Evolutionary conservation across 2,888 invertebrate species (phyloP).

Genomic region (Parascotia fuliginaria): DNA sequence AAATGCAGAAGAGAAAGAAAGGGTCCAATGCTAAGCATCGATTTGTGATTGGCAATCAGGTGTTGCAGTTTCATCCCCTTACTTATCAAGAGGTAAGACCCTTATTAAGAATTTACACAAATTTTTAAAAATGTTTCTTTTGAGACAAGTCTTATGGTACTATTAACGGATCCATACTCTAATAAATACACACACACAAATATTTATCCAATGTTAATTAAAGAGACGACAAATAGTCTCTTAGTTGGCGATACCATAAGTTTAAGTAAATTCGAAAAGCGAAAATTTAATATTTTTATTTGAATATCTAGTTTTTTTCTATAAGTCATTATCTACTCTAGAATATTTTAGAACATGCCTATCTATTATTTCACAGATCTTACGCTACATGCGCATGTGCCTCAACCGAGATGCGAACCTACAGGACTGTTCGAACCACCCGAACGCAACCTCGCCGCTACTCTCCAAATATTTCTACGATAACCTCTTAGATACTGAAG

Average conservation of each 20-base stretch:
- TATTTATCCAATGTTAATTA: no score
- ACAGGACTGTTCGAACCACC: slow-evolving; percentile 85
- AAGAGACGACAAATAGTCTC: no score
- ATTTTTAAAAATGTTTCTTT: no score
- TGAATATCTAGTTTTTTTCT: not conserved
- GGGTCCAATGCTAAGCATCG: slow-evolving; percentile 85
- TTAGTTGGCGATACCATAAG: no score
- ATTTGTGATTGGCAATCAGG: slow-evolving; percentile 88
- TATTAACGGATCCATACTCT: no score
- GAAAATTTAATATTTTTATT: not conserved
- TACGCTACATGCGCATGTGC: slow-evolving; percentile 93
- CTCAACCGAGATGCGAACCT: slow-evolving; percentile 87
- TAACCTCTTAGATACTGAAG: slow-evolving; percentile 84
- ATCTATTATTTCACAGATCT: slow-evolving; percentile 78
- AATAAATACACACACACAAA: no score
- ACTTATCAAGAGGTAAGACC: slow-evolving; percentile 90
- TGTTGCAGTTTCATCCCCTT: slow-evolving; percentile 89
- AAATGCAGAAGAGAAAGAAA: slow-evolving; percentile 87
- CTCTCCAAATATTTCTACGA: slow-evolving; percentile 87
- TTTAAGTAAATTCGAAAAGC: no score
- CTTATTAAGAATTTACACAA: no score
- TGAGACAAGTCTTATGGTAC: no score
- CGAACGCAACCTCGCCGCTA: slow-evolving; percentile 87
- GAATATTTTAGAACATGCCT: not conserved
- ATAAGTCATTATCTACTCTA: not conserved